Conservation (phyloP, 1,140 invertebrate genomes). For the Eueides isabella region DNA sequence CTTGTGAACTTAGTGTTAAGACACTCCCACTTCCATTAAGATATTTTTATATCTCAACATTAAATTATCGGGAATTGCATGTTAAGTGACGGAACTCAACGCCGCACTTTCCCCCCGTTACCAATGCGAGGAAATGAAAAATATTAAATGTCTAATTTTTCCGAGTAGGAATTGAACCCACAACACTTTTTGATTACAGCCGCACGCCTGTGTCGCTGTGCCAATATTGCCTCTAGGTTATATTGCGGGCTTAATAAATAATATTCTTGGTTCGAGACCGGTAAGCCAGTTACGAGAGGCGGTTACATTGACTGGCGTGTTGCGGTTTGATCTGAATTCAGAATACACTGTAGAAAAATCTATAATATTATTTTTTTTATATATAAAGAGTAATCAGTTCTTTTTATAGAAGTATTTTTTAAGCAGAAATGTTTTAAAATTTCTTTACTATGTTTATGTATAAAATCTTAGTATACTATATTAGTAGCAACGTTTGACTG, state of each 20-base stretch:
- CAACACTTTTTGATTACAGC: not conserved
- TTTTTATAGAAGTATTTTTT: no score
- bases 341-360: not conserved
- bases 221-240: not conserved
- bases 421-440: no score
- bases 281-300: conserved; percentile 17
- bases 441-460: no score
- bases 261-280: conserved; percentile 15
- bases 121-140: no score
- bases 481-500: not conserved
- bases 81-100: not conserved
- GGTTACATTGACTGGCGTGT: conserved; percentile 10
- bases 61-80: no score
- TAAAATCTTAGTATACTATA: not conserved
- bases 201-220: not conserved
- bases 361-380: not conserved
- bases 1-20: no score
- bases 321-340: conserved; percentile 16
- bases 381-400: not conserved
- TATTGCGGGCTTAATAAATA: conserved; percentile 7
- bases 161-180: not conserved
- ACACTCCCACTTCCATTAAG: no score
- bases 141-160: not conserved
- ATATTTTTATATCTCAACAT: no score
- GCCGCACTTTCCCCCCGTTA: not conserved